A percentile compares a stretch with the other conserved stretches of the same genome.
Conservation (phyloP, 2,113 vertebrate genomes). For the Lophochroa leadbeateri region DNA sequence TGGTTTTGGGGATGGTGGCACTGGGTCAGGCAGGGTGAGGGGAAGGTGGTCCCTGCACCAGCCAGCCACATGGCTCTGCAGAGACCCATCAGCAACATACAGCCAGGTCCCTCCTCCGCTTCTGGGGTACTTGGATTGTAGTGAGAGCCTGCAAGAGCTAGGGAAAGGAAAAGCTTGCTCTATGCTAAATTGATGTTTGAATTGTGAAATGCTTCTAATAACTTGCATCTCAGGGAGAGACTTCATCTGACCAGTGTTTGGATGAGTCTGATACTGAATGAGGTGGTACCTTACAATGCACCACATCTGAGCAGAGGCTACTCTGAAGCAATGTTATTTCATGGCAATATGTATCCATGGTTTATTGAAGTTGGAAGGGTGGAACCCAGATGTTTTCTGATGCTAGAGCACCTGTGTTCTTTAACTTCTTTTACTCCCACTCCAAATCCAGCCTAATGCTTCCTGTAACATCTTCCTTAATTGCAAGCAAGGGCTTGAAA, state of each 20-base stretch:
- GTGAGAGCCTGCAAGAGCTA: background rate
- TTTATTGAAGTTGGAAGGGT: background rate
- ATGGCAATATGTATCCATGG: background rate
- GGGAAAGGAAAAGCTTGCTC: background rate
- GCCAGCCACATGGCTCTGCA: accelerated
- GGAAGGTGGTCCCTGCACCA: background rate
- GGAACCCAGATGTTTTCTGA: background rate
- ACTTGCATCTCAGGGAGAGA: background rate
- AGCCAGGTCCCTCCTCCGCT: background rate
- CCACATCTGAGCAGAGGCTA: background rate
- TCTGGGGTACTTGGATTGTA: background rate
- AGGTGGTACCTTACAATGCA: background rate
- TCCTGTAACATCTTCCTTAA: background rate
- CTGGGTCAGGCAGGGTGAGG: background rate
- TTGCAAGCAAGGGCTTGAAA: constrained; percentile 37
- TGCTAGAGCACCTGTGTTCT: background rate
- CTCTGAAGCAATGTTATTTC: background rate
- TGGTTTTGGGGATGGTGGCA: background rate
- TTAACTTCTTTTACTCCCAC: background rate
- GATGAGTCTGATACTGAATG: background rate
- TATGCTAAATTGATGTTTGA: background rate
- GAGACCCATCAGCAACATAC: background rate
- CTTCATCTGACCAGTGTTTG: background rate
- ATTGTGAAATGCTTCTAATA: background rate
- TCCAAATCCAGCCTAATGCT: background rate